A percentile compares a stretch with the other conserved stretches of the same genome.
These are phyloP conservation scores for Tetranychus cinnabarinus DNA, from an alignment of 1,140 invertebrate genomes.

Conservation along the genomic window DNA sequence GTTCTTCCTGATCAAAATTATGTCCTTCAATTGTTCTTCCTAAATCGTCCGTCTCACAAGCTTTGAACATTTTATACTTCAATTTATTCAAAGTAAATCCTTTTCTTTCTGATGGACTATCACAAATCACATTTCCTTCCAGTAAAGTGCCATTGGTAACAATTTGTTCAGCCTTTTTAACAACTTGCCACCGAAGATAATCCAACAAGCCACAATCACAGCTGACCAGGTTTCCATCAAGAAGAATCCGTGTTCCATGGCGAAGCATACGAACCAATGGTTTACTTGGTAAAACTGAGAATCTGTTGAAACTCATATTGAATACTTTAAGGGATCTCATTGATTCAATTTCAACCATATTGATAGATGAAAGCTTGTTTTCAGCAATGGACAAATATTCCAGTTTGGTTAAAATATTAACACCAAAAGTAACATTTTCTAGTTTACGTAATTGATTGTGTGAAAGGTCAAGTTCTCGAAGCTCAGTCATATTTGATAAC, in stretches of 20 bases:
- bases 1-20: not conserved
- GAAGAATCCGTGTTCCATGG: not conserved
- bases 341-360: not conserved
- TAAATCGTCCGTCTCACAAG: not conserved
- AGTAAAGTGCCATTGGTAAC: not conserved
- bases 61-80: not conserved
- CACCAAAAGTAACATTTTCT: not conserved
- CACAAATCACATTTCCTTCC: not conserved
- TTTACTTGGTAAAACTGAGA: not conserved
- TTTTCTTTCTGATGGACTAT: not conserved
- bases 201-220: not conserved
- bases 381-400: not conserved
- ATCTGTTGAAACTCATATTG: not conserved
- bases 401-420: not conserved
- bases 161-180: not conserved
- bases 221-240: not conserved
- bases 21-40: not conserved
- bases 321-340: not conserved
- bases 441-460: slow-evolving; percentile 27
- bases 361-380: not conserved
- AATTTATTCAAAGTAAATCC: not conserved
- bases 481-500: slow-evolving; percentile 31
- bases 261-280: not conserved
- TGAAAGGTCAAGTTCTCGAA: slow-evolving; percentile 34
- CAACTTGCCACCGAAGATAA: not conserved